Percentiles rank a stretch among this genome's conserved stretches.
phyloP scores from a whole-genome alignment of 2,113 vertebrate genomes.

The Oryzias javanicus region DNA sequence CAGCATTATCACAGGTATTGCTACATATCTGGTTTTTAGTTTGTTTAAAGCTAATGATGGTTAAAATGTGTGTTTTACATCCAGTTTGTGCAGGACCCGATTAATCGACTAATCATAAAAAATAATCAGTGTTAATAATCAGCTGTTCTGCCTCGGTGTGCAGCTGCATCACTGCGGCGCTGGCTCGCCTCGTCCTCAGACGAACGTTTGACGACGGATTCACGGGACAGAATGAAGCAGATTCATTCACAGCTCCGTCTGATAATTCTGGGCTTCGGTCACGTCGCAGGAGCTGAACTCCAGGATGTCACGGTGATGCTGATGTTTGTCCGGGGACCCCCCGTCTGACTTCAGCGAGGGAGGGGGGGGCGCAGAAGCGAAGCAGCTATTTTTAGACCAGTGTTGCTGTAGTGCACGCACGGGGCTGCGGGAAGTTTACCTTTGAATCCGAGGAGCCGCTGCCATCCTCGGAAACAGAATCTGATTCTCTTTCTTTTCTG shows the following conservation, averaged over 20 bases:
- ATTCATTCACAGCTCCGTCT: slow-evolving; percentile 56
- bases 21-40: too few relatives aligned
- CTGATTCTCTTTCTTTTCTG: background rate
- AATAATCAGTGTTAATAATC: too few relatives aligned
- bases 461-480: background rate
- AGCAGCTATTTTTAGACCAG: slow-evolving; percentile 74
- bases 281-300: background rate
- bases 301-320: background rate
- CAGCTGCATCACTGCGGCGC: slow-evolving; percentile 17
- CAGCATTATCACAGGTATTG: too few relatives aligned
- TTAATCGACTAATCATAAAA: too few relatives aligned
- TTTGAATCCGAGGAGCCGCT: slow-evolving; percentile 14
- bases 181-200: background rate
- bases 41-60: too few relatives aligned
- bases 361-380: slow-evolving; percentile 51
- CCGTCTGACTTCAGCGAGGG: slow-evolving; percentile 60
- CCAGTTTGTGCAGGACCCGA: too few relatives aligned
- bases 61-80: too few relatives aligned
- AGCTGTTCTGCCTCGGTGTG: slow-evolving; percentile 9
- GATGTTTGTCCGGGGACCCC: slow-evolving; percentile 67
- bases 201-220: slow-evolving; percentile 25
- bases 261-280: slow-evolving; percentile 58
- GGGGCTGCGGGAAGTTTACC: slow-evolving; percentile 31
- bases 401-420: slow-evolving; percentile 61
- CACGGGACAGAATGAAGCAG: background rate